These are phyloP conservation scores for Dendroctonus valens DNA, from an alignment of 1,140 invertebrate genomes.

Conservation along the genomic window DNA sequence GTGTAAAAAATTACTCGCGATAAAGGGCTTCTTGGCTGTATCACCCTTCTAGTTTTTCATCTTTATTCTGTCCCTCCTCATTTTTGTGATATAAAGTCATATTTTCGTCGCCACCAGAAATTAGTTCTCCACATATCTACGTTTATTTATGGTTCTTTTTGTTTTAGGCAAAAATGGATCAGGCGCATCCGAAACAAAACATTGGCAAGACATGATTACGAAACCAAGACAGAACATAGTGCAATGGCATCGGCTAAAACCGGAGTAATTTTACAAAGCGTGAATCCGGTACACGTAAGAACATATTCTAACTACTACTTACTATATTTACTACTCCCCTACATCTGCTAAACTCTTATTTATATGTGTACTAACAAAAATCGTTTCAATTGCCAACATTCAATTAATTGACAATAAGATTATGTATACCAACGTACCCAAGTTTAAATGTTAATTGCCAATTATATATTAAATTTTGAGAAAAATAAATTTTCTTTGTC, in stretches of 20 bases:
- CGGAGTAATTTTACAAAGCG: slow-evolving; percentile 61
- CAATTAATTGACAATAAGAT: slow-evolving; percentile 7
- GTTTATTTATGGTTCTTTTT: too few species aligned
- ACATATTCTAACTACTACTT: slow-evolving; percentile 19
- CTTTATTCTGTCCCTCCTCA: too few species aligned
- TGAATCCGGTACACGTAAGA: not conserved
- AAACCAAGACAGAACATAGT: slow-evolving; percentile 91
- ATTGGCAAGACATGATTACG: slow-evolving; percentile 96
- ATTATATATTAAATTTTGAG: too few species aligned
- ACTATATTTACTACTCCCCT: slow-evolving; percentile 9
- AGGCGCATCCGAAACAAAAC: slow-evolving; percentile 87
- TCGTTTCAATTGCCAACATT: slow-evolving; percentile 15
- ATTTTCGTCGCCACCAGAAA: too few species aligned
- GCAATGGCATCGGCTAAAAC: slow-evolving; percentile 87
- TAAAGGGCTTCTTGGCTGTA: too few species aligned
- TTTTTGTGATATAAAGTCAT: too few species aligned
- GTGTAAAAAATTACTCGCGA: too few species aligned
- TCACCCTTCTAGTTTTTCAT: too few species aligned
- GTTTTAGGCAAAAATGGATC: slow-evolving; percentile 85
- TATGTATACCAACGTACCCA: not conserved
- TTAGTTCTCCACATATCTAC: too few species aligned
- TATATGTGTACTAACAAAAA: slow-evolving; percentile 10
- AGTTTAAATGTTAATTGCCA: too few species aligned
- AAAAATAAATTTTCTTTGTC: too few species aligned
- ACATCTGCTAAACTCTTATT: slow-evolving; percentile 10